phyloP scores from a whole-genome alignment of 1,140 invertebrate genomes.

The Pararge aegeria region DNA sequence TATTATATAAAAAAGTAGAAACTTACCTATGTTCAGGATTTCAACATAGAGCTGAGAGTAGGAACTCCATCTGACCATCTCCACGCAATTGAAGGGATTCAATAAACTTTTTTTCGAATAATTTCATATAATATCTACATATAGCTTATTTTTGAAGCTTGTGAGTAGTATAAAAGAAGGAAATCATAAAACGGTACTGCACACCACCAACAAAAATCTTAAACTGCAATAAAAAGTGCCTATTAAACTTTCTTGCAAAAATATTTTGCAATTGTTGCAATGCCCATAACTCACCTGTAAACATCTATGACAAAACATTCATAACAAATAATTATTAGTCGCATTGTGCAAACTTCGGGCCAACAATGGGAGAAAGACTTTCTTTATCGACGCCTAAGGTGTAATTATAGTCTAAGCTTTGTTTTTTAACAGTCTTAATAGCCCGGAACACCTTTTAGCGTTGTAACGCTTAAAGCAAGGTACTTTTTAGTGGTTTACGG shows the following conservation, averaged over 20 bases:
- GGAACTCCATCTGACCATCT: too few species aligned
- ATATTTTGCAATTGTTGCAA: slow-evolving; percentile 14
- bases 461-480: slow-evolving; percentile 54
- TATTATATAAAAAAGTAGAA: too few species aligned
- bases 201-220: slow-evolving; percentile 24
- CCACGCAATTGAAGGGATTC: too few species aligned
- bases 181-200: neutral
- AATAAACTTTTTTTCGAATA: too few species aligned
- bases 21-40: too few species aligned
- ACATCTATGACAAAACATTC: slow-evolving; percentile 59
- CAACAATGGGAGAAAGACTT: slow-evolving; percentile 72
- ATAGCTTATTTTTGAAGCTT: too few species aligned
- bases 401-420: slow-evolving; percentile 62
- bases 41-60: too few species aligned
- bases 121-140: too few species aligned
- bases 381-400: slow-evolving; percentile 56
- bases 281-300: slow-evolving; percentile 60
- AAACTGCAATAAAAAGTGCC: slow-evolving; percentile 30
- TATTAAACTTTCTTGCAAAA: slow-evolving; percentile 26
- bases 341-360: slow-evolving; percentile 45
- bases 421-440: slow-evolving; percentile 63
- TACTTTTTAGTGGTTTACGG: slow-evolving; percentile 74
- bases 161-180: too few species aligned
- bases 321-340: slow-evolving; percentile 58
- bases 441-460: slow-evolving; percentile 59